phyloP scores from a whole-genome alignment of 2,888 invertebrate genomes.

The Phengaris arion region DNA sequence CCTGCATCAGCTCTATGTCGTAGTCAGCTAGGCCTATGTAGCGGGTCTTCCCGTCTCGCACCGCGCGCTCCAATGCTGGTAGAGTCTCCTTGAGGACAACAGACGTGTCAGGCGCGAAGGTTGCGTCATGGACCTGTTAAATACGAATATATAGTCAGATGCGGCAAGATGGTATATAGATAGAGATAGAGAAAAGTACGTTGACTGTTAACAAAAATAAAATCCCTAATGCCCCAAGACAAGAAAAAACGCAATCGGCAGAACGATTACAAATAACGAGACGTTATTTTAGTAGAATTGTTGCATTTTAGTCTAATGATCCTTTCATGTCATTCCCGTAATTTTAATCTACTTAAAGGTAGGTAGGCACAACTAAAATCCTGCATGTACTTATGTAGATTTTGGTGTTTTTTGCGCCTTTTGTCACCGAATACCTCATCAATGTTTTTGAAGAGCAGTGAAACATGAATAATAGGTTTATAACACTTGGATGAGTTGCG shows the following conservation, averaged over 20 bases:
- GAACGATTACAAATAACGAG: no score
- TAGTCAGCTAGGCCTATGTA: constrained; percentile 94
- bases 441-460: constrained; percentile 7
- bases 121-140: constrained; percentile 92
- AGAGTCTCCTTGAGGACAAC: constrained; percentile 91
- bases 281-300: no score
- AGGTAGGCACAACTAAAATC: no score
- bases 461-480: constrained; percentile 3
- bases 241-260: no score
- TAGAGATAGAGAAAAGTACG: no score
- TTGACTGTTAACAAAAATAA: no score
- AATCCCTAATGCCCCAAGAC: no score
- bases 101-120: constrained; percentile 88
- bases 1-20: constrained; percentile 86
- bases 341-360: no score
- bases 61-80: constrained; percentile 87
- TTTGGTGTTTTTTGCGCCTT: neutral
- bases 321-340: no score
- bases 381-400: no score
- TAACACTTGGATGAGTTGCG: neutral
- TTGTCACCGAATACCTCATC: neutral
- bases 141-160: constrained; percentile 33
- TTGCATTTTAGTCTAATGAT: no score
- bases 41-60: constrained; percentile 85
- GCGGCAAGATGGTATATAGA: no score